These are phyloP conservation scores for Carcharodon carcharias DNA, from an alignment of 2,797 vertebrate genomes.

Conservation along the genomic window DNA sequence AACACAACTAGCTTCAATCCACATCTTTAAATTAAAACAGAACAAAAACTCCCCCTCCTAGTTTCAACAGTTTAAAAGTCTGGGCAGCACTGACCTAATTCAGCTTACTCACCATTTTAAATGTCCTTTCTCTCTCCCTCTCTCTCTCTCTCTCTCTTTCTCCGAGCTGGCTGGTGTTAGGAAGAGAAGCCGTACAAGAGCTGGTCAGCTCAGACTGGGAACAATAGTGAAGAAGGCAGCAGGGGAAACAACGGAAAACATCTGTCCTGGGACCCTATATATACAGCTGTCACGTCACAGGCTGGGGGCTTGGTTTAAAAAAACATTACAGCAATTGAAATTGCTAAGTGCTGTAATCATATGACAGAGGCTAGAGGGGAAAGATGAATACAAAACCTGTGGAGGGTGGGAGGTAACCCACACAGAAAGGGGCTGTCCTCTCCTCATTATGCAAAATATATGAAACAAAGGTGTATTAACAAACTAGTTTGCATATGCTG, in stretches of 20 bases:
- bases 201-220: neutral
- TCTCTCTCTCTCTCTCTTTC: neutral
- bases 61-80: neutral
- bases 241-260: neutral
- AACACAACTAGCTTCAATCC: neutral
- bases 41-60: neutral
- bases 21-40: neutral
- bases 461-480: neutral
- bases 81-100: neutral
- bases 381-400: neutral
- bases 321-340: neutral
- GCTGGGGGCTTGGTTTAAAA: conserved; percentile 8
- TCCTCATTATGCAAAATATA: neutral
- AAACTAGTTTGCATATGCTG: neutral
- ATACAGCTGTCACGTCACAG: conserved; percentile 32
- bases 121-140: conserved; percentile 50
- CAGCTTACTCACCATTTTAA: conserved; percentile 59
- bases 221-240: neutral
- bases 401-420: neutral
- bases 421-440: neutral
- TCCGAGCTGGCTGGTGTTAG: neutral
- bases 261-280: neutral
- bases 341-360: neutral
- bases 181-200: neutral
- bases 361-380: neutral